Base-by-base conservation (phyloP, 2,797 vertebrate species). In the Pteropus rufus region DNA sequence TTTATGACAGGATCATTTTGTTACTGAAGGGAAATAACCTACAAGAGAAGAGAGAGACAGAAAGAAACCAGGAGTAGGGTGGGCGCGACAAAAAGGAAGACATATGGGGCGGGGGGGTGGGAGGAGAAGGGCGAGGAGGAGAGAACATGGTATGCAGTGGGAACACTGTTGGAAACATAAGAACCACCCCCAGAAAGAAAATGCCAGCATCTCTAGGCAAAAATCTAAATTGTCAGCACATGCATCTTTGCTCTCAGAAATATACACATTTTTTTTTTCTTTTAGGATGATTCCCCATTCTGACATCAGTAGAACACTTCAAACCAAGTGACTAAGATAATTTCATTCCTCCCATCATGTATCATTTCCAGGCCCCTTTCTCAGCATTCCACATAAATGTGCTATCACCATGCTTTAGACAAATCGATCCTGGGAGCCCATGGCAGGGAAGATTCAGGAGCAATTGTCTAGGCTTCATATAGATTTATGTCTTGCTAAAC, bases 101-200 rank as follows among this genome's bases (percentile, higher is more conserved):
- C 96, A 98, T 95, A 98, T 97, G 97, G 96, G 96, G 93, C 73
- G 97, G 88, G 89, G 89, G 95, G 96, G 64, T 94, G 90, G 89
- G 95, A 86, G 65, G 85, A 95, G 92, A 88, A 86, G 70, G 92
- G 26, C 9, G 72, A 94, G 89, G 96, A 73, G 93, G 81, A 95
- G 94, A 98, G 88, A 76, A 84, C 92, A 86, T 9, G 67, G 86
- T 88, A 89, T 86, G 91, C 89, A 84, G 46, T 89, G 91, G 85
- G 56, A 89, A 98, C 93, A 94, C 93, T 84, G 88, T 77, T 95
- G 94, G 92, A 96, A 97, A 82, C 93, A 97, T 94, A 96, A 92
- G 98, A 98, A 96, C 95, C 90, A 2, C 97, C 87, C 49, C 70
- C 60, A 96, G 95, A 94, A 85, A 58, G 58, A 93, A 98, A 96